These are phyloP conservation scores for Denticeps clupeoides DNA, from an alignment of 2,797 vertebrate species.

Conservation along the genomic window DNA sequence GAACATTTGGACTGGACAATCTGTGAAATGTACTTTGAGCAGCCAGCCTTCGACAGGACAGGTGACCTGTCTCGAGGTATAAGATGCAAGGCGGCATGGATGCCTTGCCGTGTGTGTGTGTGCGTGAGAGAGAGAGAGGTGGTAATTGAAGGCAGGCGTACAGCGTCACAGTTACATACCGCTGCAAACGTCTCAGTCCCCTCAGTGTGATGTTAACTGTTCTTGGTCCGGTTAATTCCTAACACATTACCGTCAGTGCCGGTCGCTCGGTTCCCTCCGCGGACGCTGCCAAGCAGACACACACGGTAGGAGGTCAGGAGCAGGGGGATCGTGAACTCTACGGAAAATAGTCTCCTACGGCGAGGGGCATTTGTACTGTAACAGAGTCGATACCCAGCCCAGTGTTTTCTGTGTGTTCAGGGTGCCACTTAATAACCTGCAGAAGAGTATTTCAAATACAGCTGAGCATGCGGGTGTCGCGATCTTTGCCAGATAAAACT, in stretches of 20 bases:
- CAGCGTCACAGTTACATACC: neutral
- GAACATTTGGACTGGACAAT: conserved; percentile 24
- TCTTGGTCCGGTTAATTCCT: neutral
- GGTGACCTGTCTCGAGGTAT: conserved; percentile 6
- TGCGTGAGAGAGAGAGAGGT: neutral
- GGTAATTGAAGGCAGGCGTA: neutral
- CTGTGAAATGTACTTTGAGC: conserved; percentile 9
- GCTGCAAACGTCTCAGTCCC: neutral
- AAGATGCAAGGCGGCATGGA: conserved; percentile 4
- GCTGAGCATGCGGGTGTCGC: neutral
- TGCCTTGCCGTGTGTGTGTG: neutral
- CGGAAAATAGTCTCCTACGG: conserved; percentile 2
- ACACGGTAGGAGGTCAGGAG: conserved; percentile 3
- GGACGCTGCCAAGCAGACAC: conserved; percentile 3
- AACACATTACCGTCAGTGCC: too few relatives aligned
- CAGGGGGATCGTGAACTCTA: conserved; percentile 5
- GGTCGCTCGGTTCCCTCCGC: too few relatives aligned
- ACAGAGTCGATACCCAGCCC: neutral
- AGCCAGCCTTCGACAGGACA: conserved; percentile 12
- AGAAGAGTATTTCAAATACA: neutral
- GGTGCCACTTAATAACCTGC: conserved; percentile 2
- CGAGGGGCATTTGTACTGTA: neutral
- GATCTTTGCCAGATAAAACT: neutral
- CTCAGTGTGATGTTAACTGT: neutral
- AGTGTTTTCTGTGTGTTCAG: neutral